These are phyloP conservation scores for Pseudeuparius sepicola DNA, from an alignment of 2,888 invertebrate genomes.

Conservation along the genomic window DNA sequence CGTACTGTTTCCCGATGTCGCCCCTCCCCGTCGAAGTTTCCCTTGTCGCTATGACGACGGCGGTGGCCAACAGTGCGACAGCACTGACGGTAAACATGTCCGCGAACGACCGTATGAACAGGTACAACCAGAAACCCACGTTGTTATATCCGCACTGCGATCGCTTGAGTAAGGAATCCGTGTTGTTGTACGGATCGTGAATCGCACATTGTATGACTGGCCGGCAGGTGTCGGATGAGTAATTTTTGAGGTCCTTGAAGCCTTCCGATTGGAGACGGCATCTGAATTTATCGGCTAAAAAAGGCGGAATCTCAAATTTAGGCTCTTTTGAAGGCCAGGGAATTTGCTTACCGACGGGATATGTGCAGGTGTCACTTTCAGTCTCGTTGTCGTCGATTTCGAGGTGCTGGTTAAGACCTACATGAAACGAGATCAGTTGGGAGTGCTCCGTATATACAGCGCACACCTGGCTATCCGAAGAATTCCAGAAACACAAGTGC, in stretches of 20 bases:
- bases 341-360: constrained; percentile 48
- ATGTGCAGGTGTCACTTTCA: constrained; percentile 51
- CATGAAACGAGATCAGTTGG: constrained; percentile 42
- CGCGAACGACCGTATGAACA: constrained; percentile 56
- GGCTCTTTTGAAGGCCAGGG: no score
- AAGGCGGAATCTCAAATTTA: no score
- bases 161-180: constrained; percentile 54
- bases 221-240: constrained; percentile 40
- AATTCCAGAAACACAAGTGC: constrained; percentile 45
- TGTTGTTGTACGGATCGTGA: constrained; percentile 57
- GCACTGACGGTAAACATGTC: constrained; percentile 70
- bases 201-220: constrained; percentile 63
- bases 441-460: constrained; percentile 52
- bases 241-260: constrained; percentile 32
- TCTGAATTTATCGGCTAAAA: constrained; percentile 42
- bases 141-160: constrained; percentile 64
- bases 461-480: constrained; percentile 39
- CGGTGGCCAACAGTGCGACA: constrained; percentile 59
- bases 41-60: constrained; percentile 67
- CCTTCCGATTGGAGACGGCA: constrained; percentile 52
- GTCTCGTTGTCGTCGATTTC: background rate
- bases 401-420: no score
- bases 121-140: constrained; percentile 60
- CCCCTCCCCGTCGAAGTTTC: constrained; percentile 72
- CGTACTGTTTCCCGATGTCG: constrained; percentile 69